phyloP scores from a whole-genome alignment of 2,797 vertebrate species.

The Pogoniulus pusillus region DNA sequence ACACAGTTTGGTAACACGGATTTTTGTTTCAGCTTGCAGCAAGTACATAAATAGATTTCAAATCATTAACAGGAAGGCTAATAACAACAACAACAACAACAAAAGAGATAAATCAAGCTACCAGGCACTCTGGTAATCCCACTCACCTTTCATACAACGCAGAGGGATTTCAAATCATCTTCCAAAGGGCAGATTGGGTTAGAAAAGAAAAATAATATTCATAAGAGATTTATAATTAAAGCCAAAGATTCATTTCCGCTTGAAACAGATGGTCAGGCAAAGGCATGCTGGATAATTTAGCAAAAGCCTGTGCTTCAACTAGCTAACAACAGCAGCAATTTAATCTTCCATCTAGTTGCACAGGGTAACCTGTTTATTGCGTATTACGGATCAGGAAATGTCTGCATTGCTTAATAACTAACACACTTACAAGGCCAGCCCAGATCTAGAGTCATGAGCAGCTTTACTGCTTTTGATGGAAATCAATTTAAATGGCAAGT shows the following conservation, averaged over 20 bases:
- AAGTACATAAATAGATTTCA: not conserved
- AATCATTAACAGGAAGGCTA: not conserved
- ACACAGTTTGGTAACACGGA: conserved; percentile 7
- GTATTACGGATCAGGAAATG: not conserved
- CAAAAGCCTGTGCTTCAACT: conserved; percentile 45
- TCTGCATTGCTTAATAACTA: not conserved
- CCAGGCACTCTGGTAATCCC: not conserved
- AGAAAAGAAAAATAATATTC: conserved; percentile 30
- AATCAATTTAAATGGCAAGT: not conserved
- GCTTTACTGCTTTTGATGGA: not conserved
- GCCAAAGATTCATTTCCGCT: conserved; percentile 40
- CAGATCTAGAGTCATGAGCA: not conserved
- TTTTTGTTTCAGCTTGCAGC: conserved; percentile 23
- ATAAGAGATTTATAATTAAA: conserved; percentile 47
- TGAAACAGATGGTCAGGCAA: conserved; percentile 50
- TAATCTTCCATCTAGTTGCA: conserved; percentile 10
- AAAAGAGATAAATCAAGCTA: not conserved
- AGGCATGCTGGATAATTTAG: conserved; percentile 41
- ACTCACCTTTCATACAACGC: not conserved
- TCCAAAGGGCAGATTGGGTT: not conserved
- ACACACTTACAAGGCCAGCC: not conserved
- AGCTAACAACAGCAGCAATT: conserved; percentile 35
- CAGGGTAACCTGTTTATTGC: not conserved
- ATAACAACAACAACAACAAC: not conserved
- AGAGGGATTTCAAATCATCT: not conserved